A percentile compares a stretch with the other conserved stretches of the same genome.
Evolutionary conservation across 1,140 invertebrate genomes (phyloP).

Genomic region (Zaprionus vittiger): DNA sequence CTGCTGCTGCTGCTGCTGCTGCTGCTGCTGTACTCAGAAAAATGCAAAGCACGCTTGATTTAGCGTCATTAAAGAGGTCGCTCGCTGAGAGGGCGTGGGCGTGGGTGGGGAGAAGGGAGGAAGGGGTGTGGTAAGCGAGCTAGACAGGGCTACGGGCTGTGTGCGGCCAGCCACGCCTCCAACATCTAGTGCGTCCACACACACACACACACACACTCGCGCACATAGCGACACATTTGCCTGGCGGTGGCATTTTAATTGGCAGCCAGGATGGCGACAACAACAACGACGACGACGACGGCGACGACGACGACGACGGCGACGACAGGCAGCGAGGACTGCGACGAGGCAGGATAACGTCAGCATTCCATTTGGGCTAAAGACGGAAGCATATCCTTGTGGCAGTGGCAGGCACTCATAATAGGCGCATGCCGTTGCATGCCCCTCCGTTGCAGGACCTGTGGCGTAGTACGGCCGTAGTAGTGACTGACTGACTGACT

Average conservation of each 20-base stretch:
- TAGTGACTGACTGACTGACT: slow-evolving; percentile 25
- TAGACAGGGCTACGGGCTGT: slow-evolving; percentile 32
- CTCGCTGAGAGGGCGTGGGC: slow-evolving; percentile 4
- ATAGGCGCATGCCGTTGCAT: slow-evolving; percentile 68
- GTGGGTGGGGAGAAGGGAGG: no score
- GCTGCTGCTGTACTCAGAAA: slow-evolving; percentile 49
- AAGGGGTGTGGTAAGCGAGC: neutral
- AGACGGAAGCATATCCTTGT: slow-evolving; percentile 75
- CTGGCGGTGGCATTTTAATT: slow-evolving; percentile 81
- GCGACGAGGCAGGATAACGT: slow-evolving; percentile 16
- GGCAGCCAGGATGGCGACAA: slow-evolving; percentile 63
- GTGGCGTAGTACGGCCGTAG: slow-evolving; percentile 56
- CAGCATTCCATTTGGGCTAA: slow-evolving; percentile 53
- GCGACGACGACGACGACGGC: slow-evolving; percentile 11
- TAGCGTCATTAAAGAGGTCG: slow-evolving; percentile 75
- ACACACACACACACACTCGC: slow-evolving; percentile 15
- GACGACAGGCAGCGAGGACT: slow-evolving; percentile 8
- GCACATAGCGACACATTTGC: slow-evolving; percentile 51
- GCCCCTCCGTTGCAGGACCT: slow-evolving; percentile 8
- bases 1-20: slow-evolving; percentile 6
- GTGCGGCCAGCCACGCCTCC: slow-evolving; percentile 35
- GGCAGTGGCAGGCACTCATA: slow-evolving; percentile 38
- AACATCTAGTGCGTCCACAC: slow-evolving; percentile 14
- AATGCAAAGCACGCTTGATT: slow-evolving; percentile 81
- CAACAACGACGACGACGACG: slow-evolving; percentile 4